Base-by-base conservation (phyloP, 2,113 vertebrate genomes). In the Alaudala cheleensis region DNA sequence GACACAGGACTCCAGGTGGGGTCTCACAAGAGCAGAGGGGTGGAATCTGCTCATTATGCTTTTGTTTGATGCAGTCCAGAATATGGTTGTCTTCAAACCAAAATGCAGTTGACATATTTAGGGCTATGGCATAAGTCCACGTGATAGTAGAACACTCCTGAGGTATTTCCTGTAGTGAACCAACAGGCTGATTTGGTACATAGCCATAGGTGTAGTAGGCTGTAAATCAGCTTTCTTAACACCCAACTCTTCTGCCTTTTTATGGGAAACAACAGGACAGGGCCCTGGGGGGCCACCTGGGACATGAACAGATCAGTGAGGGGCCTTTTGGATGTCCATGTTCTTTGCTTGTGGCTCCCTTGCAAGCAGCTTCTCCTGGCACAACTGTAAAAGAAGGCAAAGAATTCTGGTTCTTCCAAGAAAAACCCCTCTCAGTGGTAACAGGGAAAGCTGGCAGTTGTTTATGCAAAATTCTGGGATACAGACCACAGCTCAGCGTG, bases 281-380 rank as follows among this genome's bases (percentile, higher is more conserved):
- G 25, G 25, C 20, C 37, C 37, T 37, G 37, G 37, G 37, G 37
- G 47, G 12, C 14, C 0, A 0, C 5, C 12, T 42, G 67, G 33
- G 12, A 42, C 14, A 19, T 5, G 9, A 40, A 15, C 4, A 61
- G 40, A n/a, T 25, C 16, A 14, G 14, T 23, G 40, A 66, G 16
- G 2, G 5, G 5, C 21, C 14, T 51, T 20, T 6, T 20, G 5
- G 42, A 14, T 2, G 8, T 33, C 21, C 7, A 11, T 37, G 10
- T 6, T 61, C 9, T 65, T 50, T 42, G 39, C 33, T 18, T 42
- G 72, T 7, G 9, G 3, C 19, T 65, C 19, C 34, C 10, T 21
- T 26, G 16, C 22, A 61, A 76, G 37, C 6, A 76, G 33, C 14
- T 37, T 45, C 33, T 70, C 40, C 18, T 65, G 37, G 16, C 5